phyloP scores from a whole-genome alignment of 2,888 invertebrate species.

The Pachymerium ferrugineum region DNA sequence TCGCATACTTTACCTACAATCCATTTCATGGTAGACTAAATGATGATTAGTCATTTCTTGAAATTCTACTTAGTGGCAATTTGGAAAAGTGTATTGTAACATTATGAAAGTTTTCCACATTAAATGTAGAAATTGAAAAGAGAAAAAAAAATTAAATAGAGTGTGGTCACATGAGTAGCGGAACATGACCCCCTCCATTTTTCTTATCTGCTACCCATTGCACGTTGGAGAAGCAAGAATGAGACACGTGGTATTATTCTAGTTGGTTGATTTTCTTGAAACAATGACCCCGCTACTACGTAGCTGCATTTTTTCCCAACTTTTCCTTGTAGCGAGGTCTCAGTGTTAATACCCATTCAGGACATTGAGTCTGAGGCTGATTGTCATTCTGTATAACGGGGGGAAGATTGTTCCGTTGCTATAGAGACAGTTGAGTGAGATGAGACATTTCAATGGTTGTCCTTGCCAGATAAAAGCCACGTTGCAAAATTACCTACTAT shows the following conservation, averaged over 20 bases:
- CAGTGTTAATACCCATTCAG: conserved; percentile 15
- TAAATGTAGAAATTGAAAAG: background rate
- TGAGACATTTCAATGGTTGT: conserved; percentile 21
- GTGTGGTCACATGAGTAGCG: conserved; percentile 1
- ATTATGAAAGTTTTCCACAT: too few relatives aligned
- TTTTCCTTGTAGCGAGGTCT: background rate
- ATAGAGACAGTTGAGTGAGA: conserved; percentile 1
- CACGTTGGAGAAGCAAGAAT: background rate
- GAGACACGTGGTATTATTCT: conserved; percentile 18
- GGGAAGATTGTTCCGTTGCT: conserved; percentile 19
- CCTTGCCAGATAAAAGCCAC: conserved; percentile 18
- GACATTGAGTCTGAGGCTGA: conserved; percentile 8
- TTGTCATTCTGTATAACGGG: conserved; percentile 13
- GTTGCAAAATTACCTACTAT: conserved; percentile 17
- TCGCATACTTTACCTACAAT: too few relatives aligned
- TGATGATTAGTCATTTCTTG: too few relatives aligned
- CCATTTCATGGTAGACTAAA: too few relatives aligned
- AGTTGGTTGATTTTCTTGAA: conserved; percentile 16
- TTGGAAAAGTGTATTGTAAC: background rate
- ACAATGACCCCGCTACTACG: background rate
- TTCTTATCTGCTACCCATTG: background rate
- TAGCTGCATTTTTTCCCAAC: background rate
- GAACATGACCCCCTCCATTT: conserved; percentile 6
- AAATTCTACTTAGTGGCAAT: too few relatives aligned
- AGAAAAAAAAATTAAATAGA: background rate